A percentile compares a stretch with the other conserved stretches of the same genome.
These are phyloP conservation scores for Lateolabrax maculatus DNA, from an alignment of 2,797 vertebrate genomes.

Conservation along the genomic window DNA sequence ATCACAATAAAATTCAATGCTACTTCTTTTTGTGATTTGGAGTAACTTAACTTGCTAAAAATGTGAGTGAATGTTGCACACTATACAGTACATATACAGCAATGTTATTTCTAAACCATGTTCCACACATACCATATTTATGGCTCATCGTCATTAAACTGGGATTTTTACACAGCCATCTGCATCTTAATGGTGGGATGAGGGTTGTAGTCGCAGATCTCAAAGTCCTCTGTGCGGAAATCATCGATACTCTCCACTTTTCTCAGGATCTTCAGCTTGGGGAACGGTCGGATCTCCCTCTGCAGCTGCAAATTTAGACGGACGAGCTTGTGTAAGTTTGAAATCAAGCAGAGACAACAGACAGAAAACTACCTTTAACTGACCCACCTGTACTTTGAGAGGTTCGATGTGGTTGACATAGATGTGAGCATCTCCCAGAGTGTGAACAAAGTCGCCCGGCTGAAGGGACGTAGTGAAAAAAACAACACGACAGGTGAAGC, in stretches of 20 bases:
- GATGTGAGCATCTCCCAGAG: conserved; percentile 95
- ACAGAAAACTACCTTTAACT: rapidly evolving
- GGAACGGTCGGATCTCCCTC: conserved; percentile 93
- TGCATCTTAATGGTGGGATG: conserved; percentile 97
- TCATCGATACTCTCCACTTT: conserved; percentile 90
- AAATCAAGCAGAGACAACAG: not conserved
- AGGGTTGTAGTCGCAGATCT: conserved; percentile 93
- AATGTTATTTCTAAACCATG: not conserved
- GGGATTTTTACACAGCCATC: conserved; percentile 91
- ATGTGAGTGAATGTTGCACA: not conserved
- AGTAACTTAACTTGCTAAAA: not conserved
- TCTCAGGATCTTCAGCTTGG: conserved; percentile 92
- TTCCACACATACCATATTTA: not conserved
- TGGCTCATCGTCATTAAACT: not conserved
- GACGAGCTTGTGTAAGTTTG: not conserved
- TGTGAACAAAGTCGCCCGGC: conserved; percentile 97
- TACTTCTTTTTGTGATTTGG: not conserved
- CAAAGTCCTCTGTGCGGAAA: conserved; percentile 93
- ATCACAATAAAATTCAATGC: not conserved
- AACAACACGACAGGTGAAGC: not conserved
- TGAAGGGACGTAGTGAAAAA: conserved; percentile 60
- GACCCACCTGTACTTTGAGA: conserved; percentile 92
- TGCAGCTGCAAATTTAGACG: conserved; percentile 86
- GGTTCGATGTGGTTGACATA: conserved; percentile 95
- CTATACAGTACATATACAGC: not conserved